These are phyloP conservation scores for Marasmarcha lunaedactyla DNA, from an alignment of 2,888 invertebrate species.

Conservation along the genomic window DNA sequence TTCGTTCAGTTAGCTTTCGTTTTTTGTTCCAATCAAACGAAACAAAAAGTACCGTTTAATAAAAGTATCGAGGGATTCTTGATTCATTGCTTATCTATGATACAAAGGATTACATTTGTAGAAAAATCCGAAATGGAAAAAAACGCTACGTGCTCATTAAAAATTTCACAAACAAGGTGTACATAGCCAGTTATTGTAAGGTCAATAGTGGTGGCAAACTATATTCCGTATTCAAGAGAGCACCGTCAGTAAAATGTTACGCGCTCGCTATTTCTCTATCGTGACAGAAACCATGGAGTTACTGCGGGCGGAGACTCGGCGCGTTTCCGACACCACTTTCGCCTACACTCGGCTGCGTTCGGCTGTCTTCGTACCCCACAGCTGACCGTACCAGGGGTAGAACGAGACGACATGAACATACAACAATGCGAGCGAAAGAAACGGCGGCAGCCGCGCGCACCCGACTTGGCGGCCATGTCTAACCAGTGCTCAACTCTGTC, in stretches of 20 bases:
- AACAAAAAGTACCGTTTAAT: no score
- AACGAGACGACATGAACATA: slow-evolving; percentile 28
- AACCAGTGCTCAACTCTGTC: slow-evolving; percentile 12
- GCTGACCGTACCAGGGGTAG: slow-evolving; percentile 52
- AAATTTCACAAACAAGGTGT: no score
- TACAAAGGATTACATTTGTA: no score
- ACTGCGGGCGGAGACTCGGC: slow-evolving; percentile 24
- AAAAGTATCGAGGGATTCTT: no score
- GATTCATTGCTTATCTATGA: no score
- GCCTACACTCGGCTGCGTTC: slow-evolving; percentile 47
- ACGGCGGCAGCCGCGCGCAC: slow-evolving; percentile 27
- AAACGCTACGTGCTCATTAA: no score
- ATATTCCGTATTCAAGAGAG: no score
- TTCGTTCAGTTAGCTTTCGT: no score
- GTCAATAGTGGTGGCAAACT: no score
- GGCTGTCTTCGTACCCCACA: slow-evolving; percentile 54
- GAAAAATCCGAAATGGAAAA: no score
- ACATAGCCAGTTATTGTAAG: no score
- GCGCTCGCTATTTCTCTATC: background rate
- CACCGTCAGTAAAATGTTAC: background rate
- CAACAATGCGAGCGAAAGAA: slow-evolving; percentile 20
- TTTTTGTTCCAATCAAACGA: no score
- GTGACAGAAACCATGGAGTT: slow-evolving; percentile 1
- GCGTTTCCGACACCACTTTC: slow-evolving; percentile 59
- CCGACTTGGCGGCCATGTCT: slow-evolving; percentile 22